A percentile compares a stretch with the other conserved stretches of the same genome.
Evolutionary conservation across 2,888 invertebrate genomes (phyloP).

Genomic region (Phytoseiulus persimilis): DNA sequence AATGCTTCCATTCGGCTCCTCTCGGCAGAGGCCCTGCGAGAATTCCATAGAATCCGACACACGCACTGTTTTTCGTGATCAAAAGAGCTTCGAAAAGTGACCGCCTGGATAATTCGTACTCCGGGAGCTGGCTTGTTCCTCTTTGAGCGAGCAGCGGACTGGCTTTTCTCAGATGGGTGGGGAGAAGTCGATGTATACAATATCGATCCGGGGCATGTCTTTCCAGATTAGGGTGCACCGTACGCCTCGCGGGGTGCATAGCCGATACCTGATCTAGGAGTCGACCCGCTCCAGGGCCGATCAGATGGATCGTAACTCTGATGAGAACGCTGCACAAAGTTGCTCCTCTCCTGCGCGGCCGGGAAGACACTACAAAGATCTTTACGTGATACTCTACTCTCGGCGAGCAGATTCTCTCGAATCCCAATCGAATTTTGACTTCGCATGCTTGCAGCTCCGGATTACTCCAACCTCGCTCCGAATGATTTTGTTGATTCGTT

Average conservation of each 20-base stretch:
- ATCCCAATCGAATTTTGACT: background rate
- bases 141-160: background rate
- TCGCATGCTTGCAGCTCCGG: background rate
- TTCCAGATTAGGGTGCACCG: background rate
- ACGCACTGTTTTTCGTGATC: too few species aligned
- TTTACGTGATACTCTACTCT: background rate
- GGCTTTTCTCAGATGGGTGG: background rate
- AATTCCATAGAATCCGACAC: too few species aligned
- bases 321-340: background rate
- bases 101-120: background rate
- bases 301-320: background rate
- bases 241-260: background rate
- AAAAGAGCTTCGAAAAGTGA: too few species aligned
- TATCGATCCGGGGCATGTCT: background rate
- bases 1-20: too few species aligned
- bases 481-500: too few species aligned
- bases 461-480: too few species aligned
- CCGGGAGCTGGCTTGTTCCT: background rate
- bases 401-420: background rate
- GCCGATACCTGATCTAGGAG: background rate
- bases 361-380: background rate
- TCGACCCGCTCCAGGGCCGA: background rate
- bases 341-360: background rate
- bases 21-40: too few species aligned
- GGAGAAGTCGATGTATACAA: background rate